Evolutionary conservation across 2,113 vertebrate genomes (phyloP).

Genomic region (Alethe castanea): DNA sequence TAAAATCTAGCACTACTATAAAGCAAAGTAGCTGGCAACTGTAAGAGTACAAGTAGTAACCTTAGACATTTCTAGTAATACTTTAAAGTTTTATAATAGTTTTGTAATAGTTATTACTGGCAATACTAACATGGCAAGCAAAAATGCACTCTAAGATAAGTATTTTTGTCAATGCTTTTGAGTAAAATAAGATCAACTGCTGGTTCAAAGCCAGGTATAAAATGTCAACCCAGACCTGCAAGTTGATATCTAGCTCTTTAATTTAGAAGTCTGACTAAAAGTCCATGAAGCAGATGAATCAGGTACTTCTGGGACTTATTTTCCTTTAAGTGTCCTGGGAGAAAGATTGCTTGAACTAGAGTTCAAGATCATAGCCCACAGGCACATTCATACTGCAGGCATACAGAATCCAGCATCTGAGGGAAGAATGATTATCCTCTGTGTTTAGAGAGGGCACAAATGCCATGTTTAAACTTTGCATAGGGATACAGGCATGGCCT

Average conservation of each 20-base stretch:
- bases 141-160: background rate
- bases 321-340: background rate
- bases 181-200: conserved; percentile 50
- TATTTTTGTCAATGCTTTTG: conserved; percentile 32
- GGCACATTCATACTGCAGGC: background rate
- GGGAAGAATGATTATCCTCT: background rate
- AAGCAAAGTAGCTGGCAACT: background rate
- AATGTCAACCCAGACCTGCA: conserved; percentile 40
- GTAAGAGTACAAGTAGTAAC: background rate
- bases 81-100: background rate
- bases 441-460: background rate
- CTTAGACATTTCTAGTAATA: background rate
- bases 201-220: conserved; percentile 35
- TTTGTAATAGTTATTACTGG: background rate
- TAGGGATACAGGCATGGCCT: background rate
- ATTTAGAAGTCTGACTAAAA: conserved; percentile 34
- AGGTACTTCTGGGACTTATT: background rate
- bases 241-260: conserved; percentile 32
- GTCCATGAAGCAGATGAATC: conserved; percentile 17
- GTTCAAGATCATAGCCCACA: conserved; percentile 13
- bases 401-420: background rate
- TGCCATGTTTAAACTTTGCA: background rate
- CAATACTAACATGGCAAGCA: conserved; percentile 16
- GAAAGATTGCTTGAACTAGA: background rate
- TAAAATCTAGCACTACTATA: background rate